Conservation (phyloP, 1,140 invertebrate species). For the Delia radicum region DNA sequence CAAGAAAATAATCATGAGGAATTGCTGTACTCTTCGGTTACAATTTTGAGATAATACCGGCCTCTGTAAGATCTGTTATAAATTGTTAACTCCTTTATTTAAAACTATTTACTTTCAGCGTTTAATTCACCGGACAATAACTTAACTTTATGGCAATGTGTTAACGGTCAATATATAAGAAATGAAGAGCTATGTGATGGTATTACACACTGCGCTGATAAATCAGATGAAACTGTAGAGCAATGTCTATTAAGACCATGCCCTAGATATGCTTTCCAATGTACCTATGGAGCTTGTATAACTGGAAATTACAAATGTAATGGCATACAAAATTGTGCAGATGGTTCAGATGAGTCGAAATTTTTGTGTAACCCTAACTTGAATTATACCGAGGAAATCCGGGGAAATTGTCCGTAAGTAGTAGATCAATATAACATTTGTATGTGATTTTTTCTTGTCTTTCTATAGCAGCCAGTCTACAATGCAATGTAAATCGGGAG, state of each 20-base stretch:
- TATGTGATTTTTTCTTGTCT: background rate
- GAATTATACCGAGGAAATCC: too few species aligned
- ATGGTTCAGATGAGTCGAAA: constrained; percentile 69
- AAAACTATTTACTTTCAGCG: background rate
- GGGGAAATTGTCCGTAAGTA: background rate
- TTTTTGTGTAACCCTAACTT: too few species aligned
- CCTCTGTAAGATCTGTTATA: background rate
- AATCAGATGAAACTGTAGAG: constrained; percentile 62
- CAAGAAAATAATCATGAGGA: too few species aligned
- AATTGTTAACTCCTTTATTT: background rate
- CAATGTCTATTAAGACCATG: constrained; percentile 48
- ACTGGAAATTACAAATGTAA: constrained; percentile 62
- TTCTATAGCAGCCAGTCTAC: background rate
- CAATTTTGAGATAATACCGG: too few species aligned
- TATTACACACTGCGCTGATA: constrained; percentile 59
- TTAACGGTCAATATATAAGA: constrained; percentile 41
- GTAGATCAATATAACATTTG: background rate
- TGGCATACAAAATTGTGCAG: constrained; percentile 63
- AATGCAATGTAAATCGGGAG: constrained; percentile 44
- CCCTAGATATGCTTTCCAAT: constrained; percentile 59
- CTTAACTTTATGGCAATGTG: constrained; percentile 27
- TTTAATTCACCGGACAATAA: too few species aligned
- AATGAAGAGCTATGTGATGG: constrained; percentile 53
- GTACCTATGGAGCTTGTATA: constrained; percentile 64
- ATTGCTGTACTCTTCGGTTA: too few species aligned